Conservation (phyloP, 2,113 vertebrate species). For the Dryoscopus gambensis region DNA sequence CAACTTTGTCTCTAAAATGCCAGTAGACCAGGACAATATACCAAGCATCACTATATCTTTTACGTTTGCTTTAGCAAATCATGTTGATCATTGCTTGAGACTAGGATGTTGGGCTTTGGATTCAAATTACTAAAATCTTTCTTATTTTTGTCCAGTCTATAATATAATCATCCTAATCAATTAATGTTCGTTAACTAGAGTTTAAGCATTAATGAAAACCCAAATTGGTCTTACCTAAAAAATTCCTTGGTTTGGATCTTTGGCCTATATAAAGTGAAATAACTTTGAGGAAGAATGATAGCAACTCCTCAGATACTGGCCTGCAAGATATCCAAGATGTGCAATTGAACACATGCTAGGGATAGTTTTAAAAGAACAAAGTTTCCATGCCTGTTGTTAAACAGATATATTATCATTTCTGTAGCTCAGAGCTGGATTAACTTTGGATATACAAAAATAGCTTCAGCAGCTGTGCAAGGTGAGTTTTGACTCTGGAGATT, state of each 20-base stretch:
- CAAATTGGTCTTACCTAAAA: background rate
- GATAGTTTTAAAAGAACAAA: background rate
- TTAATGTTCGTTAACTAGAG: background rate
- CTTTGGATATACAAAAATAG: slow-evolving; percentile 27
- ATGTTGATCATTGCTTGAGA: background rate
- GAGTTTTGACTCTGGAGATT: slow-evolving; percentile 31
- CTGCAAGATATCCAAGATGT: background rate
- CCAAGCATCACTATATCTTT: background rate
- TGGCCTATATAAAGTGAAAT: background rate
- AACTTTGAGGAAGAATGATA: background rate
- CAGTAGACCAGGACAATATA: background rate
- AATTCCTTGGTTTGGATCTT: background rate
- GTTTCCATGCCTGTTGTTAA: background rate
- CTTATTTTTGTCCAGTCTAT: background rate
- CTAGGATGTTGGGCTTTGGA: background rate
- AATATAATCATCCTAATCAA: background rate
- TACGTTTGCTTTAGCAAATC: background rate
- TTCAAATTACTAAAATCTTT: background rate
- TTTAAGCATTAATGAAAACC: background rate
- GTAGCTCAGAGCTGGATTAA: slow-evolving; percentile 42
- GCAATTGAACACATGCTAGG: background rate
- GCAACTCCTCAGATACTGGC: background rate
- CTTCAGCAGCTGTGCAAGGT: background rate
- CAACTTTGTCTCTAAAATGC: background rate
- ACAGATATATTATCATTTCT: background rate